A percentile compares a stretch with the other conserved stretches of the same genome.
Evolutionary conservation across 2,113 vertebrate genomes (phyloP).

Genomic region (Stigmatopora argus): DNA sequence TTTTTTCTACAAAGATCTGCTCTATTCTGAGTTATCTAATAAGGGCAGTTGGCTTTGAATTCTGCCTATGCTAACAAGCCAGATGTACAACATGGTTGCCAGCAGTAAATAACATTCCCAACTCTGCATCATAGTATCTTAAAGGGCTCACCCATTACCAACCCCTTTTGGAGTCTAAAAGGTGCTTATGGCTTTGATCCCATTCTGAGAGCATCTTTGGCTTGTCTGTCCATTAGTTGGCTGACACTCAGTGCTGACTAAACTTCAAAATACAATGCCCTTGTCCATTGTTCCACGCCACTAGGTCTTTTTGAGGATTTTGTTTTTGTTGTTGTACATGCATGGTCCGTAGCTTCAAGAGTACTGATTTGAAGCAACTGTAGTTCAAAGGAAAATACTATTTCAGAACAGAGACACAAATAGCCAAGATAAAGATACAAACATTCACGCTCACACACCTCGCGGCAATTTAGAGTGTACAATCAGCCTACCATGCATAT

Average conservation of each 20-base stretch:
- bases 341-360: not conserved
- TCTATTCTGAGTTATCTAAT: not conserved
- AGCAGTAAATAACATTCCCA: constrained; percentile 24
- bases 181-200: constrained; percentile 55
- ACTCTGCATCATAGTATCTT: constrained; percentile 24
- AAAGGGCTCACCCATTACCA: constrained; percentile 53
- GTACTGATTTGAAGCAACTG: not conserved
- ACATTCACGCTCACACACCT: too few species aligned
- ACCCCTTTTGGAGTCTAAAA: constrained; percentile 42
- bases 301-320: not conserved
- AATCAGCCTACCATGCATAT: too few species aligned
- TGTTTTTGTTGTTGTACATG: not conserved
- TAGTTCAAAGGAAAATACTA: not conserved
- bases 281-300: constrained; percentile 26
- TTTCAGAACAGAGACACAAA: not conserved
- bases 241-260: constrained; percentile 57
- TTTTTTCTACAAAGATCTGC: not conserved
- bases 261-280: constrained; percentile 44
- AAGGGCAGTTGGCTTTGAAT: not conserved
- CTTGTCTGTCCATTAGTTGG: constrained; percentile 51
- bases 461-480: too few species aligned
- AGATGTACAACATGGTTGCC: constrained; percentile 4
- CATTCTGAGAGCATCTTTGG: constrained; percentile 39
- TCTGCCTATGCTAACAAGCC: constrained; percentile 12
- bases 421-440: too few species aligned